These are phyloP conservation scores for Steatocranus sp. DNA, from an alignment of 2,797 vertebrate species.

Conservation along the genomic window DNA sequence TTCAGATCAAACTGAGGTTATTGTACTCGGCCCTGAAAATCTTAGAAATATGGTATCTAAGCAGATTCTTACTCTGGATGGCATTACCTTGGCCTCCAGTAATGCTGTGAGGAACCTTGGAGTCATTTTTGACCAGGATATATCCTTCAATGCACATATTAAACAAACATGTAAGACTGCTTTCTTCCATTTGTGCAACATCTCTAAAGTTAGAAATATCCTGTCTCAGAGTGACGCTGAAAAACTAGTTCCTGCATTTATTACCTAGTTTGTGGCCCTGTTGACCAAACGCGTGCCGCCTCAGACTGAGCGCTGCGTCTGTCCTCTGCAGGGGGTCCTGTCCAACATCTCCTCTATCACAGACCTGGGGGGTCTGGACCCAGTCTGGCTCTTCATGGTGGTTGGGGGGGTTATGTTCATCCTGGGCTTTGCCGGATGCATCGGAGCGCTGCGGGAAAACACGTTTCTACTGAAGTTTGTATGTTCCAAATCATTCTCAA, in stretches of 20 bases:
- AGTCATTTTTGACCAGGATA: too few relatives aligned
- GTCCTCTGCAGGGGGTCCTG: constrained; percentile 83
- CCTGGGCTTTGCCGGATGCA: constrained; percentile 94
- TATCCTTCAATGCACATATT: accelerated
- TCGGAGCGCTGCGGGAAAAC: constrained; percentile 93
- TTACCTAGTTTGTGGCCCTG: neutral
- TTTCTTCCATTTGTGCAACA: accelerated
- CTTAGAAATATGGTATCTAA: too few relatives aligned
- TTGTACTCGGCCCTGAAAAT: too few relatives aligned
- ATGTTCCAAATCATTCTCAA: constrained; percentile 42
- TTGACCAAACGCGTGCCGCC: neutral
- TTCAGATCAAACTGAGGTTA: too few relatives aligned
- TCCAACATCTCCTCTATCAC: constrained; percentile 99
- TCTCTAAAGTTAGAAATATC: accelerated
- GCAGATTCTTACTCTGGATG: accelerated
- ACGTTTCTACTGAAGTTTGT: constrained; percentile 97
- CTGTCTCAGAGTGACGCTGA: accelerated
- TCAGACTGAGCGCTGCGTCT: neutral
- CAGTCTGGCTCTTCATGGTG: constrained; percentile 96
- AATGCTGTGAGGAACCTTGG: accelerated
- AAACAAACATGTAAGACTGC: neutral
- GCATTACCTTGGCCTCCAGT: too few relatives aligned
- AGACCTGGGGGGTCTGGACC: constrained; percentile 93
- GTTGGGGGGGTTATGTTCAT: constrained; percentile 98
- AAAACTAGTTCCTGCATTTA: accelerated